phyloP scores from a whole-genome alignment of 2,113 vertebrate genomes.

The Ranitomeya imitator region DNA sequence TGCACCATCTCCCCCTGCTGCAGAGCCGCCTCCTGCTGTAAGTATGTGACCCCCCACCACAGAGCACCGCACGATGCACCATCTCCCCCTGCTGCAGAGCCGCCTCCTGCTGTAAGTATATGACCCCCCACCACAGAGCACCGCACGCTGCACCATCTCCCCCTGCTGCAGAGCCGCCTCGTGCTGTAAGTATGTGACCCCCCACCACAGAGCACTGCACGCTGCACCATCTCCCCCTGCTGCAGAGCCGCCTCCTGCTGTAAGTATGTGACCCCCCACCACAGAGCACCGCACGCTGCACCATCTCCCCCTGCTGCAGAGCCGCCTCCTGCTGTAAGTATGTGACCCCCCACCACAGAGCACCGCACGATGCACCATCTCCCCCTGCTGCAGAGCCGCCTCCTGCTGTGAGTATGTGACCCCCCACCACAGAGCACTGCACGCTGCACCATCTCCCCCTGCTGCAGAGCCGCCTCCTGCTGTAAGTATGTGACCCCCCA shows the following conservation, averaged over 20 bases:
- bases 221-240: conserved; percentile 70
- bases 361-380: no score
- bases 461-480: conserved; percentile 59
- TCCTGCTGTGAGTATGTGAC: not conserved
- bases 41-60: not conserved
- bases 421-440: not conserved
- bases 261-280: not conserved
- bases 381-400: conserved; percentile 71
- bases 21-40: not conserved
- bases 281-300: not conserved
- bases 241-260: conserved; percentile 55
- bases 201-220: not conserved
- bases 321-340: not conserved
- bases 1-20: conserved; percentile 74
- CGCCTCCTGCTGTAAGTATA: not conserved
- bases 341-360: not conserved
- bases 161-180: conserved; percentile 68
- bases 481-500: not conserved
- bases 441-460: conserved; percentile 69
- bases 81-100: conserved; percentile 74
- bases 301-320: conserved; percentile 74
- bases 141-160: conserved; percentile 58
- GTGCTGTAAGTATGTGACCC: not conserved
- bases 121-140: not conserved
- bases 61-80: not conserved